Percentiles rank a stretch among this genome's conserved stretches.
phyloP scores from a whole-genome alignment of 2,888 invertebrate genomes.

The Anorthoa munda region DNA sequence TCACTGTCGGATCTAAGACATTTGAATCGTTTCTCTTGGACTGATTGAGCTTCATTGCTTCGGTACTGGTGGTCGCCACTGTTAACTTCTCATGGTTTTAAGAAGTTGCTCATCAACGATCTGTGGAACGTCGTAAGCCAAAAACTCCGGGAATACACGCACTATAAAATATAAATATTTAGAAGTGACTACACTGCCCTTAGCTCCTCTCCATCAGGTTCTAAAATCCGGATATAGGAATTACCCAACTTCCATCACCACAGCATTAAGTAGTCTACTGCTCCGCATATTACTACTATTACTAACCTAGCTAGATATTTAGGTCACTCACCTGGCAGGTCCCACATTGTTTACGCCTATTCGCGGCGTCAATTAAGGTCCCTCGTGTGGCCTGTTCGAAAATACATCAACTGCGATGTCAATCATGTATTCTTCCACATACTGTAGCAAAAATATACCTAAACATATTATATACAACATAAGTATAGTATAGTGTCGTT shows the following conservation, averaged over 20 bases:
- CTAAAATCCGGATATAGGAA: background rate
- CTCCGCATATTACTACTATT: background rate
- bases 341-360: slow-evolving; percentile 38
- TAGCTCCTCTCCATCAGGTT: background rate
- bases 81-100: too few species aligned
- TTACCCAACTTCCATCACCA: background rate
- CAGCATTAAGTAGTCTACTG: background rate
- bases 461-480: too few species aligned
- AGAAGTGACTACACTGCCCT: background rate
- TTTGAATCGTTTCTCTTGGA: too few species aligned
- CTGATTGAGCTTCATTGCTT: too few species aligned
- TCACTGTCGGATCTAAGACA: too few species aligned
- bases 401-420: slow-evolving; percentile 11
- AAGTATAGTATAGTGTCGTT: too few species aligned
- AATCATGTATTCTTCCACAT: slow-evolving; percentile 1
- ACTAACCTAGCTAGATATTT: slow-evolving; percentile 17
- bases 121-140: background rate
- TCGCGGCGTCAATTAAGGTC: slow-evolving; percentile 5
- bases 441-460: background rate
- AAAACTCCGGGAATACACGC: background rate
- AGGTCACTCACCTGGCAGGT: slow-evolving; percentile 25
- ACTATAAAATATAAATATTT: background rate
- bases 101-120: too few species aligned
- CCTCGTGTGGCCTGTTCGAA: slow-evolving; percentile 16
- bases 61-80: too few species aligned